A percentile compares a stretch with the other conserved stretches of the same genome.
phyloP scores from a whole-genome alignment of 2,888 invertebrate genomes.

The Polyommatus iphigenia region DNA sequence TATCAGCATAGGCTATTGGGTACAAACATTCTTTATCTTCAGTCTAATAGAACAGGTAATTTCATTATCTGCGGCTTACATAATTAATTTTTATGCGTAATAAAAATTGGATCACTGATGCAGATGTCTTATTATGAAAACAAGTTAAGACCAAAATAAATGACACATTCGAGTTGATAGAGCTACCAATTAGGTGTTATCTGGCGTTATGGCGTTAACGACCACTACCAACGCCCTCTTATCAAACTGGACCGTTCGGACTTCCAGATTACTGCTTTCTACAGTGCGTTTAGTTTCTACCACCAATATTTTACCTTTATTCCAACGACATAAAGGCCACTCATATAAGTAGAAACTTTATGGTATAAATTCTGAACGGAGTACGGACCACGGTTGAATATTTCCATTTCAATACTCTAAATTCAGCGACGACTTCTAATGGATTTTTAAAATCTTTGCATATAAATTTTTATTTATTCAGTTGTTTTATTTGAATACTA shows the following conservation, averaged over 20 bases:
- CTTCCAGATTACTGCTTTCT: constrained; percentile 1
- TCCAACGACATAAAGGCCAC: not conserved
- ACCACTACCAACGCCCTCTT: not conserved
- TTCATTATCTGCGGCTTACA: not conserved
- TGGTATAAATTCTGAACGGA: not conserved
- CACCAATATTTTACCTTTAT: not conserved
- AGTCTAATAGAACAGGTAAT: too few species aligned
- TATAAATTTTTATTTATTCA: not conserved
- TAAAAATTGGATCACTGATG: not conserved
- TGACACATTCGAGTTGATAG: constrained; percentile 1
- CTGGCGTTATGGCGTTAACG: not conserved
- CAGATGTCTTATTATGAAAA: not conserved
- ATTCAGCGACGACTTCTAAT: not conserved
- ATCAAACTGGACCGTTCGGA: not conserved
- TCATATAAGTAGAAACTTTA: not conserved
- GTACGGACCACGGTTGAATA: not conserved
- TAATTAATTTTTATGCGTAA: not conserved
- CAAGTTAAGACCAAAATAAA: not conserved
- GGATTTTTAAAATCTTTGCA: not conserved
- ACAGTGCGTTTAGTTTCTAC: not conserved
- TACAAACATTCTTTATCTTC: too few species aligned
- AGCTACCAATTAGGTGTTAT: constrained; percentile 16
- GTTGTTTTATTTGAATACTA: not conserved
- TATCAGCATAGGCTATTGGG: too few species aligned
- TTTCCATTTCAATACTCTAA: not conserved